Base-by-base conservation (phyloP, 2,888 invertebrate species). In the Cremastobaeus sp. region DNA sequence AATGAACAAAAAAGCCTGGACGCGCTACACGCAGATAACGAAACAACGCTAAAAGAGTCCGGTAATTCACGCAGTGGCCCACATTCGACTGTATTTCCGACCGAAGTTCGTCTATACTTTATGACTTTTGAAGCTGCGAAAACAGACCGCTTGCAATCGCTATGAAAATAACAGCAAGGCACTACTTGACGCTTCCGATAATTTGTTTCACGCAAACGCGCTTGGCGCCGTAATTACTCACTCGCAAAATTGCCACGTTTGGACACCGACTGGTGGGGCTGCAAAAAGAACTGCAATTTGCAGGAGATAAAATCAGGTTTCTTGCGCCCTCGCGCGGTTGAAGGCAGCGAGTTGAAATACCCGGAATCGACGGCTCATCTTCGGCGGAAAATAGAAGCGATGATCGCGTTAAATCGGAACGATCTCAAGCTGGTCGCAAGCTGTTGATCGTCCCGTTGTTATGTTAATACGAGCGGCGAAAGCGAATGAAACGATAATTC, bases 361-460 rank as follows among this genome's bases (percentile, higher is more conserved):
- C n/a, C n/a, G n/a, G n/a, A n/a, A n/a, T n/a, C n/a, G n/a, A n/a
- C n/a, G n/a, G n/a, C n/a, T n/a, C n/a, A n/a, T n/a, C n/a, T n/a
- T n/a, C n/a, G n/a, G n/a, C n/a, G n/a, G n/a, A n/a, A n/a, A n/a
- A n/a, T n/a, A n/a, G n/a, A n/a, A n/a, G n/a, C n/a, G n/a, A 55
- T 43, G 55, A 62, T 54, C 39, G 39, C 54, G 20, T 72, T 50
- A 47, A 65, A 59, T 32, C 32, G 3, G 25, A 54, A 47, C 59
- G 65, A 59, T 66, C 65, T 60, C 47, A 54, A 11, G 47, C 52
- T 54, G 47, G 54, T 52, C 34, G 54, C 77, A 77, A 78, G 76
- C 77, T 77, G 77, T 84, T 85, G 85, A 85, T 84, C 81, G 82
- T 77, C 78, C 77, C 78, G 74, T 82, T 81, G 84, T 85, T 86